Conservation (phyloP, 1,140 invertebrate species). For the Drosophila nebulosa region DNA sequence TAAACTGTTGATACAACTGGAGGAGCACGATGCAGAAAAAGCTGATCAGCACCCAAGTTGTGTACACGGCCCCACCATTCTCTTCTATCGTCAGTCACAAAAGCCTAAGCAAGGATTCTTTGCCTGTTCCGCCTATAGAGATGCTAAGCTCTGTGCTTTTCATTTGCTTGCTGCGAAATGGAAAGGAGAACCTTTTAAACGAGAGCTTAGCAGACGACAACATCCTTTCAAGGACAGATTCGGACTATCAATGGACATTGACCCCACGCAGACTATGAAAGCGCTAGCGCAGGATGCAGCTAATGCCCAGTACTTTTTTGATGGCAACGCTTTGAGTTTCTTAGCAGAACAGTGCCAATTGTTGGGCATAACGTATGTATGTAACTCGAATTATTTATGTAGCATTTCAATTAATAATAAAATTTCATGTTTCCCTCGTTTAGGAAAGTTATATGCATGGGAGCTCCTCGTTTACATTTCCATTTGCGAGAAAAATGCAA, state of each 20-base stretch:
- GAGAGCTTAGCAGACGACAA: background rate
- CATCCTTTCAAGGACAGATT: conserved; percentile 12
- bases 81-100: conserved; percentile 58
- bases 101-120: conserved; percentile 84
- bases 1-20: conserved; percentile 40
- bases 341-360: conserved; percentile 82
- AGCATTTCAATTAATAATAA: background rate
- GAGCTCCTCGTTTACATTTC: conserved; percentile 89
- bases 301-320: conserved; percentile 90
- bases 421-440: background rate
- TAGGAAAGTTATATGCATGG: conserved; percentile 89
- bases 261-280: conserved; percentile 84
- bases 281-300: conserved; percentile 86
- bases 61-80: conserved; percentile 59
- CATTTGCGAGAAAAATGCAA: conserved; percentile 81
- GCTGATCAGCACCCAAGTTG: conserved; percentile 42
- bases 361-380: conserved; percentile 81
- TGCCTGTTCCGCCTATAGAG: conserved; percentile 90
- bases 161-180: conserved; percentile 37
- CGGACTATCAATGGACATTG: background rate
- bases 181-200: background rate
- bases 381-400: background rate
- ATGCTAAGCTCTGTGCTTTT: conserved; percentile 85
- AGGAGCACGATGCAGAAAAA: conserved; percentile 23
- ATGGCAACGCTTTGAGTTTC: conserved; percentile 81